A percentile compares a stretch with the other conserved stretches of the same genome.
phyloP scores from a whole-genome alignment of 2,888 invertebrate species.

The Dasypogon diadema region DNA sequence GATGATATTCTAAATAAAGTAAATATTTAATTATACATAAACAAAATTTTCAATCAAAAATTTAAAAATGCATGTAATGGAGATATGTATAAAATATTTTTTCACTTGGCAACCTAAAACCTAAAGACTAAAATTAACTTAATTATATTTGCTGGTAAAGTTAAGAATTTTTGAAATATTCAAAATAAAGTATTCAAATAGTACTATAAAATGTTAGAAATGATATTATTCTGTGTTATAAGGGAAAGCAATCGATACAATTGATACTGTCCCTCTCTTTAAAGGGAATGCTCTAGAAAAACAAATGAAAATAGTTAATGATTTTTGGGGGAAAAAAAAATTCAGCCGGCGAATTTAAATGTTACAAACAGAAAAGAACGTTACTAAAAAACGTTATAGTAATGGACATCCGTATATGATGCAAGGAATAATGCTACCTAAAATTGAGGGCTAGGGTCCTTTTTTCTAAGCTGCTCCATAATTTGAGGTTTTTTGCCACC shows the following conservation, averaged over 20 bases:
- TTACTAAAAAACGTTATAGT: too few relatives aligned
- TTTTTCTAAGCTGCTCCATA: too few relatives aligned
- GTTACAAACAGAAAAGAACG: too few relatives aligned
- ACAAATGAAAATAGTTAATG: too few relatives aligned
- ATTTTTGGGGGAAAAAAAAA: too few relatives aligned
- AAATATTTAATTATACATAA: constrained; percentile 42
- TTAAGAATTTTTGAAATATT: constrained; percentile 47
- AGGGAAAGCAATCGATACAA: not conserved
- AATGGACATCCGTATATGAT: too few relatives aligned
- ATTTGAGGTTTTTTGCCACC: too few relatives aligned
- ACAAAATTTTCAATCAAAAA: constrained; percentile 44
- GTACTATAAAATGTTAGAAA: constrained; percentile 14
- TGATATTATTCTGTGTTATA: constrained; percentile 24
- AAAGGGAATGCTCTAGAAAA: too few relatives aligned
- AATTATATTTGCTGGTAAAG: constrained; percentile 44
- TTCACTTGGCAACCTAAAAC: constrained; percentile 42
- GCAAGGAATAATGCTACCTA: too few relatives aligned
- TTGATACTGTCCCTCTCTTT: too few relatives aligned
- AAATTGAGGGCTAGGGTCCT: too few relatives aligned
- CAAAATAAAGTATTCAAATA: constrained; percentile 40
- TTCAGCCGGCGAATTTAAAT: too few relatives aligned
- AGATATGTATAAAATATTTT: constrained; percentile 48
- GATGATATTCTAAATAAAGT: constrained; percentile 45
- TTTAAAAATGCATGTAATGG: constrained; percentile 22
- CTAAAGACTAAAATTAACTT: constrained; percentile 46